Conservation (phyloP, 1,140 invertebrate species). For the Linepithema humile region DNA sequence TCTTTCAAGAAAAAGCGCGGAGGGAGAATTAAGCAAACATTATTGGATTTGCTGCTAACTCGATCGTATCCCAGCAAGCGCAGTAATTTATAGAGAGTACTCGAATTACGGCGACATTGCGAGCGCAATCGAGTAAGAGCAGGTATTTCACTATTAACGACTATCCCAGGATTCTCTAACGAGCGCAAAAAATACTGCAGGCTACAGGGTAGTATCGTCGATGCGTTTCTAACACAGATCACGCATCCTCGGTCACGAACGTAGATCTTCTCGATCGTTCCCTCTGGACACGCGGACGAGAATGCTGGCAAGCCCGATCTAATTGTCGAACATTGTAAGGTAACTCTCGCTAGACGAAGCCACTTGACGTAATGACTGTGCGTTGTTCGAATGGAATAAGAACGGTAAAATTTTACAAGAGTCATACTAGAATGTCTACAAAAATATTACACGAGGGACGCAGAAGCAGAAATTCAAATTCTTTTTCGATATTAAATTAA, state of each 20-base stretch:
- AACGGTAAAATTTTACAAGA: constrained; percentile 15
- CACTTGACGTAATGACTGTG: constrained; percentile 19
- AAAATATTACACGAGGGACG: no score
- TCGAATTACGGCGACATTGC: constrained; percentile 29
- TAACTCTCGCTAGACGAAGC: constrained; percentile 12
- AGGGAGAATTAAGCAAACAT: constrained; percentile 5
- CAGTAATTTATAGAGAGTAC: constrained; percentile 40
- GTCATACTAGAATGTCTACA: no score
- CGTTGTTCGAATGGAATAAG: constrained; percentile 19
- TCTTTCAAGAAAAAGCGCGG: not conserved
- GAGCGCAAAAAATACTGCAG: constrained; percentile 32
- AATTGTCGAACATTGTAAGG: constrained; percentile 37
- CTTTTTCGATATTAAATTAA: not conserved
- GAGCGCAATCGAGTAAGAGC: constrained; percentile 41
- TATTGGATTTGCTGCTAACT: constrained; percentile 41
- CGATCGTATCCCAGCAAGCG: not conserved
- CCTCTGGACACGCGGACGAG: constrained; percentile 2
- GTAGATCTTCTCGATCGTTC: constrained; percentile 31
- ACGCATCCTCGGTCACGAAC: constrained; percentile 41
- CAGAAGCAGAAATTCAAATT: constrained; percentile 16
- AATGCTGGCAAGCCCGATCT: constrained; percentile 11
- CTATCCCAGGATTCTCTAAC: constrained; percentile 36
- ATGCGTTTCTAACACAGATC: constrained; percentile 50
- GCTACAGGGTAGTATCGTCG: not conserved
- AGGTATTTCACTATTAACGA: constrained; percentile 56